These are phyloP conservation scores for Oscheius sp. DNA, from an alignment of 2,888 invertebrate genomes.

Conservation along the genomic window DNA sequence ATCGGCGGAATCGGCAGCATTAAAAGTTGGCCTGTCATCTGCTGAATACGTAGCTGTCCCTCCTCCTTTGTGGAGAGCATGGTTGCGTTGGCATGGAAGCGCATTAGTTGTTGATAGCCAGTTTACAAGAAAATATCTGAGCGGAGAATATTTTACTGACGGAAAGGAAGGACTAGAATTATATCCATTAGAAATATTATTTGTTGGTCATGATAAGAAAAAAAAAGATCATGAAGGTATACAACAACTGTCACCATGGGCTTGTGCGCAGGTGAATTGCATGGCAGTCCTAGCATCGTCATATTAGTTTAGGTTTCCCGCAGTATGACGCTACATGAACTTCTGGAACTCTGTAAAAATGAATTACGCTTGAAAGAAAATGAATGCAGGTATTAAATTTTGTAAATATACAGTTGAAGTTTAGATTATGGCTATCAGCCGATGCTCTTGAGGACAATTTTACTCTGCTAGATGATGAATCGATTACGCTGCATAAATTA, in stretches of 20 bases:
- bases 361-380: conserved; percentile 45
- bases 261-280: conserved; percentile 51
- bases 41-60: conserved; percentile 49
- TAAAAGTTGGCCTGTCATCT: conserved; percentile 46
- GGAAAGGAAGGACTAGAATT: conserved; percentile 45
- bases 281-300: background rate
- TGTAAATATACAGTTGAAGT: background rate
- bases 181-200: conserved; percentile 52
- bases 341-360: conserved; percentile 45
- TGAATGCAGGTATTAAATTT: background rate
- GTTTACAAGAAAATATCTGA: conserved; percentile 42
- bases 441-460: conserved; percentile 45
- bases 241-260: conserved; percentile 47
- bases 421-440: conserved; percentile 48
- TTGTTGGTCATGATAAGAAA: conserved; percentile 53
- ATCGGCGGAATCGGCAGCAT: conserved; percentile 53
- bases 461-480: conserved; percentile 50
- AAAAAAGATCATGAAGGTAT: conserved; percentile 40
- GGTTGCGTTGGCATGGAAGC: conserved; percentile 57
- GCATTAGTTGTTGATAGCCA: conserved; percentile 40
- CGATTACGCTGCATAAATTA: conserved; percentile 47
- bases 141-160: conserved; percentile 49
- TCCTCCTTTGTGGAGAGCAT: conserved; percentile 53
- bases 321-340: conserved; percentile 49
- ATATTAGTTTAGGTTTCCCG: conserved; percentile 42